phyloP scores from a whole-genome alignment of 2,888 invertebrate species.

The Cerceris ruficornis region DNA sequence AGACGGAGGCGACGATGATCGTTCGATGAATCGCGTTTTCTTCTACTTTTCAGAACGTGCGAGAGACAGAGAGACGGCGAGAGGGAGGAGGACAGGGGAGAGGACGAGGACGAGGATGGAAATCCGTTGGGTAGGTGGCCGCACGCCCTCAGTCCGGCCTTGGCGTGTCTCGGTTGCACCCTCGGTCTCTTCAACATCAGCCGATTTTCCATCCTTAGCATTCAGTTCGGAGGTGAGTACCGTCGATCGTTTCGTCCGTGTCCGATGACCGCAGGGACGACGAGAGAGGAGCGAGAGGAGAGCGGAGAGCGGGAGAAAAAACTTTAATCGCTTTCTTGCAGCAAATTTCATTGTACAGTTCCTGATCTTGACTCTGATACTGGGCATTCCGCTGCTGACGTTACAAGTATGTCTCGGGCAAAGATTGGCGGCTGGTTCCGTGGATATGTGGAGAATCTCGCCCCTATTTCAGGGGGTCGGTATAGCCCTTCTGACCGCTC shows the following conservation, averaged over 20 bases:
- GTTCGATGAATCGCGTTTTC: not conserved
- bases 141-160: slow-evolving; percentile 88
- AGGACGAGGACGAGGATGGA: slow-evolving; percentile 80
- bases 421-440: slow-evolving; percentile 91
- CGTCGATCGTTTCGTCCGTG: not conserved
- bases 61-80: slow-evolving; percentile 82
- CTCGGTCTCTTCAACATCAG: slow-evolving; percentile 94
- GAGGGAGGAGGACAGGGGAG: slow-evolving; percentile 78
- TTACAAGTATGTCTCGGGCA: slow-evolving; percentile 93
- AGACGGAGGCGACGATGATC: too few species aligned
- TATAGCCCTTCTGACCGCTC: slow-evolving; percentile 89
- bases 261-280: not conserved
- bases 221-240: slow-evolving; percentile 90
- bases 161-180: slow-evolving; percentile 93
- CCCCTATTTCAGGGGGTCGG: slow-evolving; percentile 96
- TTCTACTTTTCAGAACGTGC: slow-evolving; percentile 81
- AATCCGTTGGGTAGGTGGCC: slow-evolving; percentile 86
- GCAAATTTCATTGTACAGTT: slow-evolving; percentile 95
- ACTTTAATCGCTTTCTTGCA: slow-evolving; percentile 79
- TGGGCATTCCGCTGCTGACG: slow-evolving; percentile 93
- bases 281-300: too few species aligned
- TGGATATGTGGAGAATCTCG: slow-evolving; percentile 97
- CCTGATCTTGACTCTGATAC: slow-evolving; percentile 89
- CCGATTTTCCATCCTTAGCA: slow-evolving; percentile 92
- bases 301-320: not conserved